These are phyloP conservation scores for Leucopsar rothschildi DNA, from an alignment of 2,113 vertebrate genomes.

Conservation along the genomic window DNA sequence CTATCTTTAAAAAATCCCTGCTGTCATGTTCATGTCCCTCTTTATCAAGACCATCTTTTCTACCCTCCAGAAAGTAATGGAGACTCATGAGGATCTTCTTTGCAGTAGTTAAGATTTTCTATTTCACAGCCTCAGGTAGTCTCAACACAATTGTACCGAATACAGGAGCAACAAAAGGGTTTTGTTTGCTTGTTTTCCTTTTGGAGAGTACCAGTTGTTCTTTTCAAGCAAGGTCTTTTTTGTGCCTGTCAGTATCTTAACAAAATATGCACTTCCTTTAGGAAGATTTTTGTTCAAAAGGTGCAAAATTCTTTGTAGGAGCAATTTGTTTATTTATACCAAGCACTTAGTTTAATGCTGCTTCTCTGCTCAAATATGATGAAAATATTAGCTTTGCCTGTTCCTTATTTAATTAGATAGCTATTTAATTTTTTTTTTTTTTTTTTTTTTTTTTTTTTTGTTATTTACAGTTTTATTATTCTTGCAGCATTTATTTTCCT, in stretches of 20 bases:
- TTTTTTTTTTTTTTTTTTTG: neutral
- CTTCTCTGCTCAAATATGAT: neutral
- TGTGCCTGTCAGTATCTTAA: neutral
- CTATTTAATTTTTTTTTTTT: neutral
- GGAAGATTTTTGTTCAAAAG: neutral
- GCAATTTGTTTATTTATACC: neutral
- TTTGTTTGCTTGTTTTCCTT: neutral
- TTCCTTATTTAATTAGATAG: neutral
- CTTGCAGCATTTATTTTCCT: neutral
- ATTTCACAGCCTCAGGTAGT: neutral
- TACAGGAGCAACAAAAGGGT: neutral
- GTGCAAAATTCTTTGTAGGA: accelerated
- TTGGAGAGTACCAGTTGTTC: neutral
- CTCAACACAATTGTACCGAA: neutral
- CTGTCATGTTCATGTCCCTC: neutral
- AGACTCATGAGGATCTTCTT: neutral
- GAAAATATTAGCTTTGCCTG: neutral
- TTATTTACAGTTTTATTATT: neutral
- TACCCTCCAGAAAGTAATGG: neutral
- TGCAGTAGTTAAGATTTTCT: neutral
- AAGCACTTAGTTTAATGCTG: neutral
- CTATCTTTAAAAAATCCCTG: neutral
- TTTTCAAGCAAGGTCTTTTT: neutral
- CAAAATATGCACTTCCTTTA: neutral
- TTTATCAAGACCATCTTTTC: neutral